Percentiles rank a stretch among this genome's conserved stretches.
Evolutionary conservation across 2,888 invertebrate genomes (phyloP).

Genomic region (Conchocele bisecta): DNA sequence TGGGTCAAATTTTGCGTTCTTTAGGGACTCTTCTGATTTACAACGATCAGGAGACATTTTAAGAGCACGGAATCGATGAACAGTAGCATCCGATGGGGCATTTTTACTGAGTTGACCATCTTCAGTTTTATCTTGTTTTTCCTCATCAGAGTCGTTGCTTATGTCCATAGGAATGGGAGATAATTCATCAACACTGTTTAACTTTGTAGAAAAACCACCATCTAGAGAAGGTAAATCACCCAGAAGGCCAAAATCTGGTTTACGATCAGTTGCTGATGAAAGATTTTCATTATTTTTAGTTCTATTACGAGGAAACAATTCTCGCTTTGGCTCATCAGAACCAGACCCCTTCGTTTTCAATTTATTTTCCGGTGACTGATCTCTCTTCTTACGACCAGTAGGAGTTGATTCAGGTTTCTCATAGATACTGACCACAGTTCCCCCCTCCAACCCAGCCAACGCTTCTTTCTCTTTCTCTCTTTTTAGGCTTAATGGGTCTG

Average conservation of each 20-base stretch:
- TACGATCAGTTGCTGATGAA: conserved; percentile 7
- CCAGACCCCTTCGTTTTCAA: conserved; percentile 16
- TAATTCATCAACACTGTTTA: conserved; percentile 46
- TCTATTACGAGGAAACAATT: conserved; percentile 48
- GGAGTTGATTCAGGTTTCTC: conserved; percentile 55
- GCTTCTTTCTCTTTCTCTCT: conserved; percentile 14
- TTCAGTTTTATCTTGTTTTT: conserved; percentile 32
- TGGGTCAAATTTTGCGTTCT: conserved; percentile 71
- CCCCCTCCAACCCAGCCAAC: conserved; percentile 33
- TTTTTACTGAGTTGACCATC: conserved; percentile 46
- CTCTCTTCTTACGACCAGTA: conserved; percentile 21
- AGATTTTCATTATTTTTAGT: too few species aligned
- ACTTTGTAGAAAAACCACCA: conserved; percentile 11
- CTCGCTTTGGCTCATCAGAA: conserved; percentile 37
- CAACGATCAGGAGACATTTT: conserved; percentile 68
- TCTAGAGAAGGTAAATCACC: conserved; percentile 40
- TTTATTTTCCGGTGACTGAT: conserved; percentile 10
- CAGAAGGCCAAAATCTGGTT: conserved; percentile 27
- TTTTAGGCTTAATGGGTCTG: conserved; percentile 14
- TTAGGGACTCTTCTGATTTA: conserved; percentile 67
- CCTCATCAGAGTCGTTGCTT: conserved; percentile 53
- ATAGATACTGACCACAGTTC: conserved; percentile 51
- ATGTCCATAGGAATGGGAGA: conserved; percentile 62
- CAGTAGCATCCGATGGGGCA: conserved; percentile 67
- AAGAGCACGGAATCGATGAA: conserved; percentile 67